Evolutionary conservation across 1,140 invertebrate species (phyloP), one percentile per base, ranked within the genome.

Genomic region (Drosophila guanche): DNA sequence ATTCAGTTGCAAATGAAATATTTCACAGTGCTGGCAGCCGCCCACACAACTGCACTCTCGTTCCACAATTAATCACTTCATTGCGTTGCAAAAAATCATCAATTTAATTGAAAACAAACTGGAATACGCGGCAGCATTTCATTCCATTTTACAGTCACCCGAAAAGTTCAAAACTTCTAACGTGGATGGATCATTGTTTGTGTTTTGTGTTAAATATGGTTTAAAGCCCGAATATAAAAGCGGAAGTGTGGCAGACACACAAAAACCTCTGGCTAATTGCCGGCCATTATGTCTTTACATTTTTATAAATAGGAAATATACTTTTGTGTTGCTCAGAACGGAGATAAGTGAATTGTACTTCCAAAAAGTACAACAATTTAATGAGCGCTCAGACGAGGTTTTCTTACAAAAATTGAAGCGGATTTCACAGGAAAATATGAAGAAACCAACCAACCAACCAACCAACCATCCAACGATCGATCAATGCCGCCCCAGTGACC

Each of bases 91-190:
- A 10, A 33, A 33, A 3, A 7, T 37, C 10, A 56, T 69, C 56
- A 67, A 74, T 80, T 80, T 69, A 86, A 86, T 80, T 37, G 69
- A 76, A 86, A 66, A 63, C 60, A 86, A 66, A 73, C 85, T 53
- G 42, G 6, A 6, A 6, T 5, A 6, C 25, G 5, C 5, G 25
- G 5, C 25, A 27, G 5, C 25, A 27, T 27, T 27, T 27, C 5
- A 37, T 37, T 37, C 10, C 33, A 37, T 12, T 37, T 12, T 12
- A 12, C 10, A 37, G 33, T 37, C 33, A 37, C 33, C 80, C 77
- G 43, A 68, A 69, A 69, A 40, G 63, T 41, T 48, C 29, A 45
- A 33, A 56, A 56, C 62, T 69, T 69, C 66, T 69, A 69, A 65
- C 43, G 25, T 23, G 50, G 50, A 41, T 55, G 62, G 14, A 68